phyloP scores from a whole-genome alignment of 2,888 invertebrate genomes.

The Xanthorhoe designata region DNA sequence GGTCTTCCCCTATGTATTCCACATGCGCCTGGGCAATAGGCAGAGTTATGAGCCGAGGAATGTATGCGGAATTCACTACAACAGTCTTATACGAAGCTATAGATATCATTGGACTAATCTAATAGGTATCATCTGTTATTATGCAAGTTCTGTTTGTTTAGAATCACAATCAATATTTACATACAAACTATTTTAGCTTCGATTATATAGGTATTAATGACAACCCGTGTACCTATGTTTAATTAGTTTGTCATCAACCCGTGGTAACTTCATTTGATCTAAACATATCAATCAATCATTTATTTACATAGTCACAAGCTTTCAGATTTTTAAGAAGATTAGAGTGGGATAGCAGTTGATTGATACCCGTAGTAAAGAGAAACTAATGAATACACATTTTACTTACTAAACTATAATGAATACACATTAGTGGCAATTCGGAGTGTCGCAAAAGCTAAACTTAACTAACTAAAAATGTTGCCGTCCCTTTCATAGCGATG shows the following conservation, averaged over 20 bases:
- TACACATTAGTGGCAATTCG: too few species aligned
- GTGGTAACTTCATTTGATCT: too few species aligned
- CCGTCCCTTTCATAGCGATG: too few species aligned
- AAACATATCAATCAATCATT: neutral
- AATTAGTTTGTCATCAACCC: neutral
- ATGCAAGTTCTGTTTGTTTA: neutral
- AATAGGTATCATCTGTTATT: neutral
- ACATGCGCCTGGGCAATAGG: conserved; percentile 39
- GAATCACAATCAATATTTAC: neutral
- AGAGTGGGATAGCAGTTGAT: too few species aligned
- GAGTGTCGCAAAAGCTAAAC: too few species aligned
- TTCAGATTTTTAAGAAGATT: too few species aligned
- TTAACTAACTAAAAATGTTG: too few species aligned
- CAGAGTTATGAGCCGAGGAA: conserved; percentile 17
- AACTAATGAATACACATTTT: too few species aligned
- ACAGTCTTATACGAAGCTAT: neutral
- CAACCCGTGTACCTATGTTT: neutral
- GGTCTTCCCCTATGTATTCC: too few species aligned
- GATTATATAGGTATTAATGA: neutral
- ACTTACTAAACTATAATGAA: too few species aligned
- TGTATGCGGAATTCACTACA: conserved; percentile 28
- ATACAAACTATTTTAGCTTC: neutral
- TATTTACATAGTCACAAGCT: too few species aligned
- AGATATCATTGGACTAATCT: neutral
- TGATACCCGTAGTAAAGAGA: too few species aligned